Evolutionary conservation across 2,797 vertebrate genomes (phyloP).

Genomic region (Oreortyx pictus): DNA sequence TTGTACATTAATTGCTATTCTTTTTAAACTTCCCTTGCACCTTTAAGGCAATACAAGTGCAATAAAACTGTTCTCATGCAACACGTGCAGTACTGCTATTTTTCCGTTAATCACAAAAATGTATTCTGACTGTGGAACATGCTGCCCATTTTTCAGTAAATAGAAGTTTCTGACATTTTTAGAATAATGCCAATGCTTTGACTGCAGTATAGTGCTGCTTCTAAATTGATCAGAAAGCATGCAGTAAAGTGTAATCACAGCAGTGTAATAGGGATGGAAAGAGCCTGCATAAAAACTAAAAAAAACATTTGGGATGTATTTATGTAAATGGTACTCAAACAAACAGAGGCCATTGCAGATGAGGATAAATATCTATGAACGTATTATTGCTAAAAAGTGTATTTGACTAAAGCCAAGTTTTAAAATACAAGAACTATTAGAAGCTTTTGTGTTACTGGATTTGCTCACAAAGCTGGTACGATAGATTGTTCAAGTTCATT

Average conservation of each 20-base stretch:
- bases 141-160: neutral
- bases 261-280: neutral
- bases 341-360: neutral
- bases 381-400: rapidly evolving
- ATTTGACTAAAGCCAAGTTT: neutral
- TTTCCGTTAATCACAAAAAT: conserved; percentile 24
- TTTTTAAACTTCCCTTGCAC: conserved; percentile 63
- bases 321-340: neutral
- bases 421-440: neutral
- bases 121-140: neutral
- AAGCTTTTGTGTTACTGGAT: neutral
- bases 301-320: neutral
- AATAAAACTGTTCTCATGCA: conserved; percentile 58
- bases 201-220: neutral
- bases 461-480: neutral
- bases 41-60: conserved; percentile 46
- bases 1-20: conserved; percentile 19
- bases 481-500: neutral
- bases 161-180: neutral
- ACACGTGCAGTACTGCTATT: neutral
- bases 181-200: neutral
- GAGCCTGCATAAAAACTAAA: neutral
- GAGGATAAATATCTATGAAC: neutral
- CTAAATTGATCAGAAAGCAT: neutral
- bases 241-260: neutral